These are phyloP conservation scores for Eilema sororculum DNA, from an alignment of 2,888 invertebrate genomes.

Conservation along the genomic window DNA sequence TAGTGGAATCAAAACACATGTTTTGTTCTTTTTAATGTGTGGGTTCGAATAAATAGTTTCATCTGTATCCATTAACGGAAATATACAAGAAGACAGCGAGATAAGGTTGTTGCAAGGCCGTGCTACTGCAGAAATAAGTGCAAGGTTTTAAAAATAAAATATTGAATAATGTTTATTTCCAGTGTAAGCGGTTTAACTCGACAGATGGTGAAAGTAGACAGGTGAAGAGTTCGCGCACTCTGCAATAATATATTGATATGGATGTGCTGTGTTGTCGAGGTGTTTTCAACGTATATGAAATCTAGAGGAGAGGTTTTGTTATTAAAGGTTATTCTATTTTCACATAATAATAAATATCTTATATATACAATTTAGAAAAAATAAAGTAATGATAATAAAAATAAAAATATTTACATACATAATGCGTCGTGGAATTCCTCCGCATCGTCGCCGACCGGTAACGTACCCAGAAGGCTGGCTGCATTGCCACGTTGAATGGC, in stretches of 20 bases:
- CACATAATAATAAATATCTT: too few species aligned
- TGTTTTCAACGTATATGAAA: constrained; percentile 1
- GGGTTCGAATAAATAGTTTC: constrained; percentile 50
- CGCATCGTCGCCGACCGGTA: too few species aligned
- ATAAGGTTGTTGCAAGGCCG: constrained; percentile 49
- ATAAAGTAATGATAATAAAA: too few species aligned
- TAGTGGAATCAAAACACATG: constrained; percentile 18
- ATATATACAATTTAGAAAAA: too few species aligned
- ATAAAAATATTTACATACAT: too few species aligned
- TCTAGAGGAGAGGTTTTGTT: background rate
- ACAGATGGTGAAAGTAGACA: constrained; percentile 68
- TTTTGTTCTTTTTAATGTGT: constrained; percentile 49
- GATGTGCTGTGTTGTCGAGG: constrained; percentile 21
- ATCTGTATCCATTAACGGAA: constrained; percentile 65
- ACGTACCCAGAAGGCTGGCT: too few species aligned
- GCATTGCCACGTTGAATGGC: too few species aligned
- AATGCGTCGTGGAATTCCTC: too few species aligned
- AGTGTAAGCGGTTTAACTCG: constrained; percentile 70
- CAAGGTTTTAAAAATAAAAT: constrained; percentile 64
- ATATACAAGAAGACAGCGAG: constrained; percentile 62
- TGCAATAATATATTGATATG: constrained; percentile 14
- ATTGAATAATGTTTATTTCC: constrained; percentile 68
- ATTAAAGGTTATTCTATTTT: too few species aligned
- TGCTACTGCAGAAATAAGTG: constrained; percentile 60
- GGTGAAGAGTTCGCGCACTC: constrained; percentile 61